Evolutionary conservation across 1,140 invertebrate species (phyloP).

Genomic region (Penaeus vannamei): DNA sequence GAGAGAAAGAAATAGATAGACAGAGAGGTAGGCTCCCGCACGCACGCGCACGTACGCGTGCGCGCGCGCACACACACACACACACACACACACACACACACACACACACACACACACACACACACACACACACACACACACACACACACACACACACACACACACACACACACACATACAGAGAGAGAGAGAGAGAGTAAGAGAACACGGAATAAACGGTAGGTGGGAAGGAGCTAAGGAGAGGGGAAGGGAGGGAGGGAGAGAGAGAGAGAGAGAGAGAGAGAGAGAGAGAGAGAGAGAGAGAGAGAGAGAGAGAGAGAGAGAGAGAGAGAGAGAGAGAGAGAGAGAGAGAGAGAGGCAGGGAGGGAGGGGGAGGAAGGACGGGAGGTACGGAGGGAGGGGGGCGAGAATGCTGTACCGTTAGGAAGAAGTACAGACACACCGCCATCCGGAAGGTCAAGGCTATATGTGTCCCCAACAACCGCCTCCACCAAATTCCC

Average conservation of each 20-base stretch:
- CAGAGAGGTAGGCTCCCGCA: not conserved
- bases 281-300: conserved; percentile 1
- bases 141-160: too few species aligned
- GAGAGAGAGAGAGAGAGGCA: not conserved
- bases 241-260: conserved; percentile 1
- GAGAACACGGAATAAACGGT: not conserved
- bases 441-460: not conserved
- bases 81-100: not conserved
- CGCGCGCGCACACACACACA: not conserved
- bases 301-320: not conserved
- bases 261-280: not conserved
- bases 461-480: not conserved
- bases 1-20: too few species aligned
- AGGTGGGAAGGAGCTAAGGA: not conserved
- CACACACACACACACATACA: too few species aligned
- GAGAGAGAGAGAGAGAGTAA: too few species aligned
- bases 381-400: not conserved
- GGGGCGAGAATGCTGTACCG: not conserved
- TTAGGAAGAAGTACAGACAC: too few species aligned
- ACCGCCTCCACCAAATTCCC: too few species aligned
- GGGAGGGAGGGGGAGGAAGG: not conserved
- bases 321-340: not conserved
- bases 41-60: not conserved
- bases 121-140: conserved; percentile 1
- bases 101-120: conserved; percentile 4